These are phyloP conservation scores for Fopius arisanus DNA, from an alignment of 1,140 invertebrate species.

Conservation along the genomic window DNA sequence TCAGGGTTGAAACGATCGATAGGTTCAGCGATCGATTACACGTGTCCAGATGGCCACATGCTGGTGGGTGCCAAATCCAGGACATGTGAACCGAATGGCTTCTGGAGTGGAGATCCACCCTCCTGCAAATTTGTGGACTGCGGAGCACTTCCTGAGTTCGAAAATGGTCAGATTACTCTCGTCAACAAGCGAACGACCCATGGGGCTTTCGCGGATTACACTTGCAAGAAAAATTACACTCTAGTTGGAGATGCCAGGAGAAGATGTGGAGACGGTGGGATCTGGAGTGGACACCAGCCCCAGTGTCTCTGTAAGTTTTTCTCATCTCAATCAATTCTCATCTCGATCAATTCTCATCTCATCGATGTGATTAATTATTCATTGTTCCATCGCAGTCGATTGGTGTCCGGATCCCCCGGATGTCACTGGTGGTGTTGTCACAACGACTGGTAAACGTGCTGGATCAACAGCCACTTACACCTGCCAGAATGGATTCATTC, in stretches of 20 bases:
- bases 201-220: conserved; percentile 78
- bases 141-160: conserved; percentile 72
- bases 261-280: conserved; percentile 79
- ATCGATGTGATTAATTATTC: conserved; percentile 7
- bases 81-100: conserved; percentile 76
- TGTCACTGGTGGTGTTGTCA: conserved; percentile 77
- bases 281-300: conserved; percentile 82
- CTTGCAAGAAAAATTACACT: conserved; percentile 85
- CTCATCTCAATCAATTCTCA: conserved; percentile 9
- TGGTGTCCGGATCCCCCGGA: conserved; percentile 84
- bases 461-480: conserved; percentile 81
- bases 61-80: conserved; percentile 76
- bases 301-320: conserved; percentile 75
- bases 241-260: conserved; percentile 77
- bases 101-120: conserved; percentile 82
- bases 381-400: conserved; percentile 67
- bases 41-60: conserved; percentile 84
- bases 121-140: conserved; percentile 90
- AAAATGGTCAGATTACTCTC: conserved; percentile 77
- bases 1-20: conserved; percentile 74
- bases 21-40: conserved; percentile 76
- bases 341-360: not conserved
- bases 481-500: conserved; percentile 84
- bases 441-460: conserved; percentile 73
- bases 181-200: conserved; percentile 77